Conservation (phyloP, 2,113 vertebrate genomes). For the Pachycephala philippinensis region DNA sequence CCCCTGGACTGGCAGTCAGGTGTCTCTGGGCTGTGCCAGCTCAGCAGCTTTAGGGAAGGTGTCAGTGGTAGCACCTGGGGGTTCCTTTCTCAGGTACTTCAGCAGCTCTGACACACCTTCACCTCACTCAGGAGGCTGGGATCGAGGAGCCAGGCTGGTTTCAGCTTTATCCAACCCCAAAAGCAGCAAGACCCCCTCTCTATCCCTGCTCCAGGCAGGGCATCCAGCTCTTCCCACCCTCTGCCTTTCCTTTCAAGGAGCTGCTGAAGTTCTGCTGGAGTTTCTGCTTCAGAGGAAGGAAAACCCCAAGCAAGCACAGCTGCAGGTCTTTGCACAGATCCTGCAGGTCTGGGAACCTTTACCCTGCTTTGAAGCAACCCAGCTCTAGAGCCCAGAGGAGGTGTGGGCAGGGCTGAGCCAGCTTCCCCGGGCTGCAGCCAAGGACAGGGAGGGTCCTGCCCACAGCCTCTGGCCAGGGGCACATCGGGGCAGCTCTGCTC, state of each 20-base stretch:
- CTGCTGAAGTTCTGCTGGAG: not conserved
- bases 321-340: not conserved
- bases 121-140: not conserved
- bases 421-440: not conserved
- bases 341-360: not conserved
- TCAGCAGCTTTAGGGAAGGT: not conserved
- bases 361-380: not conserved
- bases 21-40: not conserved
- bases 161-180: not conserved
- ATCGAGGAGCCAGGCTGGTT: not conserved
- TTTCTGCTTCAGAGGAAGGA: not conserved
- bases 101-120: not conserved
- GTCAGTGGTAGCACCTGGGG: not conserved
- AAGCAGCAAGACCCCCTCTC: not conserved
- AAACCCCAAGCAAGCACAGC: not conserved
- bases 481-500: not conserved
- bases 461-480: not conserved
- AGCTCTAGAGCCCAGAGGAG: not conserved
- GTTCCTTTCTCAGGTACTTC: not conserved
- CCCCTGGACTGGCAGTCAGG: not conserved
- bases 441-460: not conserved
- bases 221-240: not conserved
- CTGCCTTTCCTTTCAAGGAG: fast-evolving
- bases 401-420: not conserved
- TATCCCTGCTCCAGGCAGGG: not conserved